Evolutionary conservation across 2,797 vertebrate species (phyloP), one percentile per base, ranked within the genome.

Genomic region (Macroramphosus scolopax): DNA sequence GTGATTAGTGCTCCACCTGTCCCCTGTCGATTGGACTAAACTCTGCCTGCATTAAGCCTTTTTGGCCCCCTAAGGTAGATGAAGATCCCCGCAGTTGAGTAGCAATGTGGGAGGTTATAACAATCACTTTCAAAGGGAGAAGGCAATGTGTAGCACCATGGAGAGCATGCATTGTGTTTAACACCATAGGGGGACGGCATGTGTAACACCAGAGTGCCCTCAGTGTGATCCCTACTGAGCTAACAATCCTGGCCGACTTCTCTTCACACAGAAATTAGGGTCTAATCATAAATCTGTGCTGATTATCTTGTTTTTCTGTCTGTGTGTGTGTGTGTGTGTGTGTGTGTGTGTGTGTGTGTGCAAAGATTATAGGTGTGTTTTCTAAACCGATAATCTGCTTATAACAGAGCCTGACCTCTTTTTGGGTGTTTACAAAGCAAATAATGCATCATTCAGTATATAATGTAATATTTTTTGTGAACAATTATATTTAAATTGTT

Each of bases 1-100:
- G 74, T 83, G 77, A 85, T 88, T 81, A 83, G 56, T 20, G 7
- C 62, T 42, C 35, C 66, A 71, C n/a, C n/a, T n/a, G n/a, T n/a
- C 66, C 72, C 75, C 67, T 71, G 76, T 74, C 8, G 72, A 57
- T 18, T 68, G 68, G 58, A 80, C 63, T 57, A 66, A 78, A 75
- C 70, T 38, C 31, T 14, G 55, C 41, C 53, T 74, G 69, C 64
- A 55, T 44, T 56, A 63, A 68, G 65, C 73, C 73, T 80, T 59
- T 37, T 46, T 35, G 56, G 25, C 54, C 57, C 72, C 73, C 73
- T 33, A 39, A 57, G 65, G 70, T 49, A 20, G 25, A 52, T 31
- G 50, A 61, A 55, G 55, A 66, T 74, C 66, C 74, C 79, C 41
- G 65, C 61, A 49, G 84, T 17, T 53, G 40, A 37, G 54, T 54